Base-by-base conservation (phyloP, 2,888 invertebrate genomes). In the Schrankia costaestrigalis region DNA sequence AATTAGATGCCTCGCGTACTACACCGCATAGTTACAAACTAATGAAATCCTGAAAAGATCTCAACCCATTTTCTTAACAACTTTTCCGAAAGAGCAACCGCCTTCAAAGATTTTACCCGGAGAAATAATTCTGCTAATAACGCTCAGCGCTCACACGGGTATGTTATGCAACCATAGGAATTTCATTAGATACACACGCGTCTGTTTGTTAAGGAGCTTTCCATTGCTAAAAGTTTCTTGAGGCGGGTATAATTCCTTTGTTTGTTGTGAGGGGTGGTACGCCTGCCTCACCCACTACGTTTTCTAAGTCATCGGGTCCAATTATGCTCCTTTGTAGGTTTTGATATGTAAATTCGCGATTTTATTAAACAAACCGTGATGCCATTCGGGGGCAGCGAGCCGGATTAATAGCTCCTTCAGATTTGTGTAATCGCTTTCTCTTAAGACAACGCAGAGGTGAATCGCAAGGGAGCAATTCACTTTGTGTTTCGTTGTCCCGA, bases 171-270 rank as follows among this genome's bases (percentile, higher is more conserved):
- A 87, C 87, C 87, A 85, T 86, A 83, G 86, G 87, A 87, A 87
- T 87, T 87, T 87, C 87, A 87, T 87, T 87, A 87, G 84, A 87
- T 86, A 87, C 86, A 87, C 86, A 85, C 87, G 84, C 81, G 86
- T 85, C 73, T 87, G 87, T 87, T 87, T 87, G 87, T 83, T 87
- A 87, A 87, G 87, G 84, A 85, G 86, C 86, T 86, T 87, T 86
- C 87, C 86, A 87, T 85, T 87, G 87, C 86, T 86, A 87, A 87
- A 87, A 87, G 87, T 87, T 87, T 87, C 87, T 87, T 87, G 86
- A 87, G 85, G 87, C 87, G 87, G 87, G 86, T 82, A 85, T 87
- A 87, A 87, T 87, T 87, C 87, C 87, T 87, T 87, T 87, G 86
- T 87, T 87, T 87, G 83, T 84, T 81, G 75, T 75, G 57, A 67